Conservation (phyloP, 2,797 vertebrate species). For the Brachyalestes nurse region DNA sequence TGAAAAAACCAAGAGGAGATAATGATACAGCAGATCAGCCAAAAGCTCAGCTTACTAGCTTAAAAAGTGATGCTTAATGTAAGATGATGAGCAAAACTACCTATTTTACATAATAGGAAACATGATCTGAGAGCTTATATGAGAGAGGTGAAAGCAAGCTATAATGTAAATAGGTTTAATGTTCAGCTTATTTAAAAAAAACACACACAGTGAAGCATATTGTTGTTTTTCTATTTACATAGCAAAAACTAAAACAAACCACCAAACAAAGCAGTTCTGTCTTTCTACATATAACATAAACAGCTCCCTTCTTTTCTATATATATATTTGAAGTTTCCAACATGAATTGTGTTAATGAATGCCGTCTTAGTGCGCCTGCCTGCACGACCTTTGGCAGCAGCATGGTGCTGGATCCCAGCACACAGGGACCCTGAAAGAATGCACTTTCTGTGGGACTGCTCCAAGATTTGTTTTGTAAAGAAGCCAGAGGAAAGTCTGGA, state of each 20-base stretch:
- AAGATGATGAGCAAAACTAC: background rate
- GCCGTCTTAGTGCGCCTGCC: slow-evolving; percentile 41
- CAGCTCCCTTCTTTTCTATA: no score
- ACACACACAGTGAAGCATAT: no score
- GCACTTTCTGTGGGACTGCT: slow-evolving; percentile 66
- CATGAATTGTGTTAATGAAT: slow-evolving; percentile 42
- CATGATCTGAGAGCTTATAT: background rate
- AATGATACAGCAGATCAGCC: background rate
- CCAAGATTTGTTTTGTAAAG: slow-evolving; percentile 79
- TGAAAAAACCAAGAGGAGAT: slow-evolving; percentile 34
- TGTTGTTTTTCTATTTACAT: background rate
- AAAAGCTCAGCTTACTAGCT: slow-evolving; percentile 4
- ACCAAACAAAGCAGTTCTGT: no score
- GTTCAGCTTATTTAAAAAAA: no score
- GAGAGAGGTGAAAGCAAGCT: no score
- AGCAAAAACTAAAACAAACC: background rate
- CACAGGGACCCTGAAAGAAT: slow-evolving; percentile 72
- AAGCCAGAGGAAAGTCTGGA: slow-evolving; percentile 73
- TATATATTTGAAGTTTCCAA: slow-evolving; percentile 9
- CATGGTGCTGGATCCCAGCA: slow-evolving; percentile 58
- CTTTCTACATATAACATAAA: background rate
- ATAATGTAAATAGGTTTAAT: no score
- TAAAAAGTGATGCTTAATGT: background rate
- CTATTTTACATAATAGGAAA: background rate
- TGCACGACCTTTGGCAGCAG: slow-evolving; percentile 55